Conservation (phyloP, 2,113 vertebrate genomes). For the Osmerus eperlanus region DNA sequence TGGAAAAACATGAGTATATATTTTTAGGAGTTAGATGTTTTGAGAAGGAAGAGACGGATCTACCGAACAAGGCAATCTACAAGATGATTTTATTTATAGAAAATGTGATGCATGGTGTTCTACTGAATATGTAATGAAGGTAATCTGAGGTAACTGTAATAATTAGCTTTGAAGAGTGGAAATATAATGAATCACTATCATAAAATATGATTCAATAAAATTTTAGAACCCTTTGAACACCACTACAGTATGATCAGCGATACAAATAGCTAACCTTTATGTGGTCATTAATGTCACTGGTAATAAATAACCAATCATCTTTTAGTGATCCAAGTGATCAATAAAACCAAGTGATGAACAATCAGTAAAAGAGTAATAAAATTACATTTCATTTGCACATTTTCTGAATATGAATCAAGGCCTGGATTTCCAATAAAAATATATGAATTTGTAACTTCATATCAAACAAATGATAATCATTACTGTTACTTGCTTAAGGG, state of each 20-base stretch:
- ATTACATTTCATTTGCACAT: too few species aligned
- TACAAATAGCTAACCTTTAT: background rate
- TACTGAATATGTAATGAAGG: background rate
- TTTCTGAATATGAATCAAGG: too few species aligned
- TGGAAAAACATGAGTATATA: background rate
- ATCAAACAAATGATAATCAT: too few species aligned
- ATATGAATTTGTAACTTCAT: too few species aligned
- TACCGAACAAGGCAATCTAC: background rate
- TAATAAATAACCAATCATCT: constrained; percentile 35
- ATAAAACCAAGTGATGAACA: too few species aligned
- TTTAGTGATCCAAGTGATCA: constrained; percentile 33
- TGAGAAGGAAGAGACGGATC: constrained; percentile 16
- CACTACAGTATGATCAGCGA: background rate
- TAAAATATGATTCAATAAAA: background rate
- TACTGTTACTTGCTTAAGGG: too few species aligned
- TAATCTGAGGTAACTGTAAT: too few species aligned
- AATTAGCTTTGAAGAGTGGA: background rate
- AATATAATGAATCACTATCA: background rate
- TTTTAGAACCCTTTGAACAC: background rate
- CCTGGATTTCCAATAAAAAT: too few species aligned
- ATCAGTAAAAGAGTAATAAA: too few species aligned
- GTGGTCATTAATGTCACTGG: background rate
- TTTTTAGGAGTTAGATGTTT: constrained; percentile 18
- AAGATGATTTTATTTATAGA: too few species aligned
- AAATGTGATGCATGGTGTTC: too few species aligned